A percentile compares a stretch with the other conserved stretches of the same genome.
Evolutionary conservation across 2,797 vertebrate genomes (phyloP).

Genomic region (Rhynchonycteris naso): DNA sequence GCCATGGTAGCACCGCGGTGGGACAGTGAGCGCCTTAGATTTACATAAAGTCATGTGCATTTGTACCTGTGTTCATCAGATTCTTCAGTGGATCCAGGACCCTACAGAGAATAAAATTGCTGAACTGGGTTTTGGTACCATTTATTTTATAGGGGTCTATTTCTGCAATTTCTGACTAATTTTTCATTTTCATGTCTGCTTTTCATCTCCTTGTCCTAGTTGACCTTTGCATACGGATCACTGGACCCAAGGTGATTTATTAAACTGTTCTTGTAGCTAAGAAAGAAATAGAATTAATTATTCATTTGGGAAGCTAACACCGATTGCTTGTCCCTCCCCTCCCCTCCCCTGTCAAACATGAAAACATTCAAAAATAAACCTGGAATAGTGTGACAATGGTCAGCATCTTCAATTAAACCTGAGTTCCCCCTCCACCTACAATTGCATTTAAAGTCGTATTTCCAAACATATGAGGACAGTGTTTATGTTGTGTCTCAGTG

Average conservation of each 20-base stretch:
- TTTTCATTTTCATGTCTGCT: constrained; percentile 20
- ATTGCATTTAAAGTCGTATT: constrained; percentile 17
- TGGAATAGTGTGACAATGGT: not conserved
- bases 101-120: not conserved
- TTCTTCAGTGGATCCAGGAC: not conserved
- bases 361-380: not conserved
- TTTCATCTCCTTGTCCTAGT: not conserved
- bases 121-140: not conserved
- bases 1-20: not conserved
- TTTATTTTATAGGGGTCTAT: not conserved
- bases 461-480: constrained; percentile 20
- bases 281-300: not conserved
- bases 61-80: not conserved
- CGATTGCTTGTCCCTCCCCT: not conserved
- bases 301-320: not conserved
- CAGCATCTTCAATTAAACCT: not conserved
- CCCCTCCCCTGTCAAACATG: not conserved
- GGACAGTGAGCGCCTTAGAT: not conserved
- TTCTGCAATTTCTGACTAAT: not conserved
- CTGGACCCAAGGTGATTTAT: not conserved
- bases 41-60: not conserved
- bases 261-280: not conserved
- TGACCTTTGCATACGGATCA: not conserved
- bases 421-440: not conserved
- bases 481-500: not conserved